These are phyloP conservation scores for Caenorhabditis inopinata DNA, from an alignment of 1,140 invertebrate species.

Conservation along the genomic window DNA sequence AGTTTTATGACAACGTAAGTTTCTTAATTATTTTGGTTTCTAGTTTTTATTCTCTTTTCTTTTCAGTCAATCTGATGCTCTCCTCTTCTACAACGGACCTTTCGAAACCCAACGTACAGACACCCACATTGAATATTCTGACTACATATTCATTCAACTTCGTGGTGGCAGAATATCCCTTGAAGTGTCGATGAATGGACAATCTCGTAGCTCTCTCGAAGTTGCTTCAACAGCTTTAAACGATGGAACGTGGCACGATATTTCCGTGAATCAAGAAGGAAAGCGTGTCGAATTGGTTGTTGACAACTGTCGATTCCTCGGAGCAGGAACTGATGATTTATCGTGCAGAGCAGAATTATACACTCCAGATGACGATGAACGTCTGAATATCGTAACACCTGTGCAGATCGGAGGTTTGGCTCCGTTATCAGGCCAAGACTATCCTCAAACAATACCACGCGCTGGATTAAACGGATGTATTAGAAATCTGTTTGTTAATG, in stretches of 20 bases:
- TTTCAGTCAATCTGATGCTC: slow-evolving; percentile 52
- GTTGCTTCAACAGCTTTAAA: slow-evolving; percentile 39
- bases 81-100: slow-evolving; percentile 61
- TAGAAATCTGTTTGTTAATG: slow-evolving; percentile 50
- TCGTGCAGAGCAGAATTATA: slow-evolving; percentile 1
- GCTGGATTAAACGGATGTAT: slow-evolving; percentile 59
- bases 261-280: slow-evolving; percentile 58
- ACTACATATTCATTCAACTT: slow-evolving; percentile 51
- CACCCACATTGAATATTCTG: slow-evolving; percentile 51
- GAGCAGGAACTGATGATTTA: slow-evolving; percentile 34
- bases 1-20: slow-evolving; percentile 55
- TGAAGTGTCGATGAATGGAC: slow-evolving; percentile 44
- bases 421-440: slow-evolving; percentile 38
- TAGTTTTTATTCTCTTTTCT: too few relatives aligned
- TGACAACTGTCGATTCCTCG: slow-evolving; percentile 53
- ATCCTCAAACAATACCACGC: slow-evolving; percentile 36
- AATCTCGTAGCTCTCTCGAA: neutral
- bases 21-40: neutral
- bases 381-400: slow-evolving; percentile 61
- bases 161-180: slow-evolving; percentile 35
- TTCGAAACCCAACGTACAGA: slow-evolving; percentile 51
- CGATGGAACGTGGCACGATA: slow-evolving; percentile 61
- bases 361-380: slow-evolving; percentile 64
- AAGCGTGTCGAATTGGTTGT: slow-evolving; percentile 54
- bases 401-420: slow-evolving; percentile 62